Base-by-base conservation (phyloP, 2,113 vertebrate species). In the Camelus bactrianus region DNA sequence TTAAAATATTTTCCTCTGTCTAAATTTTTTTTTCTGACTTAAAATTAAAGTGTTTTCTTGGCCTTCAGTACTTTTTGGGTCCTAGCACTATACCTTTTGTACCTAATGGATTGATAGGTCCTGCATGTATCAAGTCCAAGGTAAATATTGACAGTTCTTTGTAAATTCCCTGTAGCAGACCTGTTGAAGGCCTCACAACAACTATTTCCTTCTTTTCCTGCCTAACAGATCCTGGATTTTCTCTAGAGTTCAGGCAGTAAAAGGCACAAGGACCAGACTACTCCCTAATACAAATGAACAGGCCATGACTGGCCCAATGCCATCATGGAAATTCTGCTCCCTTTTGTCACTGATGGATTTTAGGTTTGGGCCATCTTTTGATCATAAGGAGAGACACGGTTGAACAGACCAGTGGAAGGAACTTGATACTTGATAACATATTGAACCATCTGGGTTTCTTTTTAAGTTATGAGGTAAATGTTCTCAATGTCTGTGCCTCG, bases 291-390 rank as follows among this genome's bases (percentile, higher is more conserved):
- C 11, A n/a, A 38, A 94, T 6, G 0, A 28, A 50, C 20, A 26
- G 22, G 8, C 4, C 6, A 11, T 19, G 19, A 46, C 11, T 32
- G 19, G 0, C 32, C 24, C 16, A 38, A 0, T 50, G 12, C 35
- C 16, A 30, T 73, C 9, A 14, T 54, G 30, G 46, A 86, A 64
- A 75, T 77, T 72, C 67, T 52, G 1, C 3, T 26, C 42, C 11
- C 20, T 89, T 28, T 62, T 38, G 52, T 70, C 35, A 64, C 6
- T 22, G 7, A 69, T 4, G 22, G 0, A 3, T 86, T 77, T 91
- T 77, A 64, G 7, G 4, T 94, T 3, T 70, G 17, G 30, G 1
- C 42, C 56, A 15, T 60, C 28, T 93, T 72, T 70, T 65, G 32
- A 72, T 56, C 11, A 32, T 12, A 65, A 50, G 17, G 26, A 16